Evolutionary conservation across 1,140 invertebrate genomes (phyloP), one percentile per base, ranked within the genome.

Genomic region (Colletes latitarsis): DNA sequence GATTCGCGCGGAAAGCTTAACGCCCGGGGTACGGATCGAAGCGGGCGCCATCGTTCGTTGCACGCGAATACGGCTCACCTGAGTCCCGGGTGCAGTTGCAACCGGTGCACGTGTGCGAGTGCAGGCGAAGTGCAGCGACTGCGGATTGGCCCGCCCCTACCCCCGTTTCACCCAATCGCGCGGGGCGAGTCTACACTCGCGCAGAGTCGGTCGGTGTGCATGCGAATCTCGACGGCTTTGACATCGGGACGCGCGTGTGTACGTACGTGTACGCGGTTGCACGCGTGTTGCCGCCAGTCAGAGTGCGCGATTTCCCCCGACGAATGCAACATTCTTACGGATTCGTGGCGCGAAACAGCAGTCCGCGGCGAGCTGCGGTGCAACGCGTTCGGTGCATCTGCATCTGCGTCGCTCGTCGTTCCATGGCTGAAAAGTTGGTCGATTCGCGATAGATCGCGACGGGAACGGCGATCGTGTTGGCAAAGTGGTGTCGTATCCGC

Each of bases 161-260:
- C 82, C 77, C 75, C 73, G 82, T 46, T 67, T 78, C 81, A 76
- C 62, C 88, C 88, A 85, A 82, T 86, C 84, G 84, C 88, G 79
- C 84, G 81, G 74, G 53, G 21, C 64, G 10, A 53, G 53, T 60
- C 68, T 21, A 66, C 66, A 68, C 74, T 74, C 69, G 82, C 68
- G 86, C 88, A 82, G 79, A 83, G 73, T 88, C 83, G 74, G 82
- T 85, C 75, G 67, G 52, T 21, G 46, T 85, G 83, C 82, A 84
- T 79, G 88, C 89, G 82, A 90, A 89, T 80, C 85, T 89, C 70
- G 64, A 68, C 77, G 67, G 70, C 43, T 67, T 73, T 87, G 82
- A 87, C 82, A 49, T 52, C 58, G 43, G 72, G 12, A 41, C 43
- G 12, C 39, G 57, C 19, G 67, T 30, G 30, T 30, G 30, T 30